Evolutionary conservation across 92 coral and sea anemone genomes (phyloP).

Genomic region (Zoanthus solanderi): DNA sequence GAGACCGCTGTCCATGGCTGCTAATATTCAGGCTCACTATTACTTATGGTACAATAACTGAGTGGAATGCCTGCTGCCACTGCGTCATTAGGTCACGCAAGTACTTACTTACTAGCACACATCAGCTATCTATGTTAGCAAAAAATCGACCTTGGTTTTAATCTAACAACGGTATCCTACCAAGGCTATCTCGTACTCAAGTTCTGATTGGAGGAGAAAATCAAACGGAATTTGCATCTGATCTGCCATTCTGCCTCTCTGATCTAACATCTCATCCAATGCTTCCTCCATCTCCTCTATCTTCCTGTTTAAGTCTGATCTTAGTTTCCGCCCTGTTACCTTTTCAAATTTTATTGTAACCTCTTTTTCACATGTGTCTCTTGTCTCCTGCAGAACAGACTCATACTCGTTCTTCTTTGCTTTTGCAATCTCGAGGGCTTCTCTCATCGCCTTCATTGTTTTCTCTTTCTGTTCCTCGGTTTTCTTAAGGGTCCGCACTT

Average conservation of each 20-base stretch:
- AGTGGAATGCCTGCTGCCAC: no score
- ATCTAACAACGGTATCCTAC: not conserved
- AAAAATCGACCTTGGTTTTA: no score
- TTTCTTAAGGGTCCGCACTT: conserved; percentile 74
- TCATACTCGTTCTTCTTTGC: conserved; percentile 69
- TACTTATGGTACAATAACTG: no score
- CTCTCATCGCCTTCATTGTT: conserved; percentile 80
- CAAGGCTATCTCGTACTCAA: conserved; percentile 14
- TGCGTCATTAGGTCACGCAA: no score
- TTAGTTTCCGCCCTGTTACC: conserved; percentile 28
- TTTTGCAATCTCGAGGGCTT: conserved; percentile 81
- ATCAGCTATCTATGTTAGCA: no score
- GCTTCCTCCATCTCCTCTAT: conserved; percentile 55
- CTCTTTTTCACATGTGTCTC: conserved; percentile 51
- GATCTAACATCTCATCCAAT: conserved; percentile 26
- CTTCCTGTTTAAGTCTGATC: conserved; percentile 50
- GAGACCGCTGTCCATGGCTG: no score
- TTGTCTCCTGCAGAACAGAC: conserved; percentile 61
- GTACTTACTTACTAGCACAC: no score
- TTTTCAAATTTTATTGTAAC: conserved; percentile 25
- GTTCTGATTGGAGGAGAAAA: conserved; percentile 2
- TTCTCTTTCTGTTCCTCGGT: conserved; percentile 69
- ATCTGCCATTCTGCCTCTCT: conserved; percentile 28
- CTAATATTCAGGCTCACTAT: no score
- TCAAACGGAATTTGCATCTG: conserved; percentile 30